Base-by-base conservation (phyloP, 2,797 vertebrate genomes). In the Odontamblyopus lacepedii region DNA sequence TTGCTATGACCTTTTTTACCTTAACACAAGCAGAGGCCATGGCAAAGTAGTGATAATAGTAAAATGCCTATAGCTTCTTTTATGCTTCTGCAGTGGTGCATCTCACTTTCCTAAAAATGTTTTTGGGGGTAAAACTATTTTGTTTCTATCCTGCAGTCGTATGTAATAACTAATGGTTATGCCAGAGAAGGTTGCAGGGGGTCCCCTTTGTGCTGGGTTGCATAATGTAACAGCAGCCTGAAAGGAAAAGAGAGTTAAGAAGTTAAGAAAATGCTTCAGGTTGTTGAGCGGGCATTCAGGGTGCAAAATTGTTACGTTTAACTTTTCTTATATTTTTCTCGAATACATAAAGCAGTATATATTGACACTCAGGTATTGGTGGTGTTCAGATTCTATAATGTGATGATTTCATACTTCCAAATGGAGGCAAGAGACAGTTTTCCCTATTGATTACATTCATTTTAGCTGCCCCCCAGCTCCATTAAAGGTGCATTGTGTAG, bases 81-180 rank as follows among this genome's bases (percentile, higher is more conserved):
- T 38, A n/a, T 18, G 30, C 61, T 8, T 38, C 30, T 44, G 35
- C 62, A 9, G 44, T 27, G 41, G 2, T 50, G 5, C 15, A 26
- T 29, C 41, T 66, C 26, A 19, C 44, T 23, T 66, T 65, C 16
- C 63, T 51, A 50, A 50, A 50, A 51, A 51, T 50, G 44, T 5
- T 48, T 12, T 23, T 1, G n/a, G 38, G 32, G 19, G n/a, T 63
- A 23, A 13, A 63, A 63, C 35, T 12, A 44, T 63, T 23, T 63
- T 63, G 12, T 44, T 63, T 44, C 9, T 63, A 12, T 26, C 35
- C 32, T 44, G 4, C 19, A n/a, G 29, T 38, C 11, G 23, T 15
- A 64, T 12, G 41, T 44, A 48, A 66, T 63, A 63, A 44, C 35
- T n/a, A 63, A 44, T 41, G 27, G 63, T 50, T 66, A 66, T 66